Base-by-base conservation (phyloP, 2,797 vertebrate genomes). In the Chiroxiphia lanceolata region DNA sequence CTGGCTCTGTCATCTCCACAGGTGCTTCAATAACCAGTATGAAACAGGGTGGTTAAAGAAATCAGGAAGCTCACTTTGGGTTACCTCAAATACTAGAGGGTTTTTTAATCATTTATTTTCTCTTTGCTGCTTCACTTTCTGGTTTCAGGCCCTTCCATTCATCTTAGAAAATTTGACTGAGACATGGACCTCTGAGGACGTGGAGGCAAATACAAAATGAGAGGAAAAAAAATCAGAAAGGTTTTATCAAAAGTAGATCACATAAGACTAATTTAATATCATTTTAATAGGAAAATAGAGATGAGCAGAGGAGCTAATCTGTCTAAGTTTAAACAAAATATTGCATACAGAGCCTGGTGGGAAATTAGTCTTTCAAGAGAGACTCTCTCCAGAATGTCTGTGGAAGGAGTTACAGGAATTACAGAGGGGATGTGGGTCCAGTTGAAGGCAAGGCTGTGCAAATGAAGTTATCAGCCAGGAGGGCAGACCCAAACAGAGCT, bases 251-350 rank as follows among this genome's bases (percentile, higher is more conserved):
- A 92, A 83, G 82, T 56, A 93, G 78, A 95, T 89, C 89, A 77
- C 64, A 93, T 95, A 89, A 91, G 81, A 63, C 91, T 95, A 92
- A 96, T 95, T 96, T 94, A 92, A 93, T 91, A 92, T 87, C 14
- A 77, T 91, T 93, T 91, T 70, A 94, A 85, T 68, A 89, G 82
- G 79, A 92, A 95, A 95, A 92, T 67, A 79, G 89, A 95, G 87
- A 87, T 79, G 44, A 96, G 71, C 87, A 80, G 93, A 94, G 75
- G 44, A 96, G 56, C 68, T 94, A 77, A 89, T 92, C 93, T 85
- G 47, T 75, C 89, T 83, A 60, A 85, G 60, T 80, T 96, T 94
- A 91, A 92, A 92, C 75, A 92, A 94, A 95, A 89, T 89, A 94
- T 71, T 87, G 76, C 76, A 71, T 51, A 77, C 18, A 38, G 56